Evolutionary conservation across 2,888 invertebrate species (phyloP), one percentile per base, ranked within the genome.

Genomic region (Polia nebulosa): DNA sequence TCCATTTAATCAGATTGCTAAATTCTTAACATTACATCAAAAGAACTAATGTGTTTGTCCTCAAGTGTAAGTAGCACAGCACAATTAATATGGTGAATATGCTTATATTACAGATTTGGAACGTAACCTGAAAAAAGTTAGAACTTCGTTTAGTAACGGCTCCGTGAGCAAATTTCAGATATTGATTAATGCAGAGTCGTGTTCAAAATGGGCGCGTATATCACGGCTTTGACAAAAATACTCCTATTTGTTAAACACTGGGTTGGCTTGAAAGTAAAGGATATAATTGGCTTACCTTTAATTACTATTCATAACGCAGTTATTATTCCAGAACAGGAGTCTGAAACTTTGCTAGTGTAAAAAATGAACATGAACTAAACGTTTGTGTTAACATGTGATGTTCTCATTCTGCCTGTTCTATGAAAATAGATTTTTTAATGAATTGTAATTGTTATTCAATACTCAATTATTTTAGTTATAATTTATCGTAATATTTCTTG

Each of bases 131-230:
- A 47, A 47, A 39, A 65, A 76, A 67, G 52, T 62, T 36, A 13
- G 27, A n/a, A 7, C 32, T 72, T 34, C 87, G 87, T 84, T 84
- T 83, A 56, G 81, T 71, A 73, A 66, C 20, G 81, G 69, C 82
- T 36, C 20, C 5, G 9, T n/a, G 9, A 55, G 9, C 17, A 47
- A 15, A 57, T 52, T n/a, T 15, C 29, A 45, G 59, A 44, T 80
- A 80, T 77, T 72, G 71, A 73, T 67, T 58, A 22, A 36, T 47
- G 36, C 59, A 15, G 8, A 39, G 15, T 17, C 17, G 39, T 47
- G 8, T 22, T 44, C 44, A 70, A 29, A 20, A 82, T 80, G 75
- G 71, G 64, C 20, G 39, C 27, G 1, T 34, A 39, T 13, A 22
- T 78, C 13, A 64, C 41, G 11, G 57, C 73, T 27, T 36, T 70